Evolutionary conservation across 2,797 vertebrate genomes (phyloP).

Genomic region (Margarornis squamiger): DNA sequence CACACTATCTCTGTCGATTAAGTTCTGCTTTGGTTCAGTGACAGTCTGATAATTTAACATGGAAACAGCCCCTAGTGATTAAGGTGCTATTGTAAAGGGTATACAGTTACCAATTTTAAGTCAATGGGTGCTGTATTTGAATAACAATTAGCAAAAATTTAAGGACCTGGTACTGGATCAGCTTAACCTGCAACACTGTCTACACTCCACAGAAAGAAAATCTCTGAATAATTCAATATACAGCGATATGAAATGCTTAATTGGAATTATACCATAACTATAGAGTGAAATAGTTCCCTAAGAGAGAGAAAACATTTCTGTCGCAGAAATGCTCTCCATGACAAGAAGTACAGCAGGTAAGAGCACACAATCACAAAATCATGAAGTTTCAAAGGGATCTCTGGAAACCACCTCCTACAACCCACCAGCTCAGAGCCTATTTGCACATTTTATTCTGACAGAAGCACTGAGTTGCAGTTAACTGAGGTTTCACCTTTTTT

Average conservation of each 20-base stretch:
- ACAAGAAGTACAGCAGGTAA: background rate
- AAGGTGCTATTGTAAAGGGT: background rate
- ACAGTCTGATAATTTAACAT: background rate
- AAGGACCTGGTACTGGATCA: background rate
- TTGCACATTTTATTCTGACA: background rate
- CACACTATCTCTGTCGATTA: background rate
- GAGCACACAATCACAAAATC: background rate
- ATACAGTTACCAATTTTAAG: background rate
- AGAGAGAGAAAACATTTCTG: fast-evolving
- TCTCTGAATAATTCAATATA: background rate
- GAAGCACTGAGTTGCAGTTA: background rate
- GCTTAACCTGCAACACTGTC: background rate
- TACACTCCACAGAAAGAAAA: background rate
- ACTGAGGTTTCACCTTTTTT: background rate
- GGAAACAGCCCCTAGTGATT: background rate
- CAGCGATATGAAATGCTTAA: background rate
- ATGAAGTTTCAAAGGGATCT: background rate
- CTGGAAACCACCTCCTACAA: background rate
- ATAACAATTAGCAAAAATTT: background rate
- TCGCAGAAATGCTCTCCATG: background rate
- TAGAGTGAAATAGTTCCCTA: background rate
- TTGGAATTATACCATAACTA: background rate
- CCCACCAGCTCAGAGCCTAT: background rate
- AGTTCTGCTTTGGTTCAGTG: background rate
- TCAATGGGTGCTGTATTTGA: background rate